Conservation (phyloP, 2,888 invertebrate genomes). For the Ornithoptera priamus region DNA sequence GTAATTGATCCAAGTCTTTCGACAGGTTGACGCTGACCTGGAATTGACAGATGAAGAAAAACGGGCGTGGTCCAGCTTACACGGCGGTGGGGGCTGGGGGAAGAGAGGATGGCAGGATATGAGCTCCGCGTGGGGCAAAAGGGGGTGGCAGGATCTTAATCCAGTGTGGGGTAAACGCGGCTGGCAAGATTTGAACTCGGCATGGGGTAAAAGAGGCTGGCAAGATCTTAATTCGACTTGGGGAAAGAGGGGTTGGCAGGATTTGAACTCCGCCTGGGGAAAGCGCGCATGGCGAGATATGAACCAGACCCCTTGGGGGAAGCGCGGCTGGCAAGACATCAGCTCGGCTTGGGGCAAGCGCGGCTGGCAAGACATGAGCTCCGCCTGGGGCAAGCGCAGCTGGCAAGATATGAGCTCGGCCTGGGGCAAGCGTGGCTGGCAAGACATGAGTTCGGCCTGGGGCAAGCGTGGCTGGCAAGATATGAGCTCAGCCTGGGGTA, state of each 20-base stretch:
- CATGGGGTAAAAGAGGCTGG: slow-evolving; percentile 82
- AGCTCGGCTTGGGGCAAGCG: no score
- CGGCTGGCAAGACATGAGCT: no score
- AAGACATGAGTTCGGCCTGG: slow-evolving; percentile 61
- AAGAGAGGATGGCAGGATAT: slow-evolving; percentile 78
- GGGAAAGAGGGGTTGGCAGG: slow-evolving; percentile 82
- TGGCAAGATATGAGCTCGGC: slow-evolving; percentile 71
- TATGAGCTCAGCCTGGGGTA: slow-evolving; percentile 68
- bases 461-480: slow-evolving; percentile 77
- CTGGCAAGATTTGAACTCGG: slow-evolving; percentile 73
- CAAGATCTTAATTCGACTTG: slow-evolving; percentile 77
- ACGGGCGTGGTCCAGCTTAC: slow-evolving; percentile 80
- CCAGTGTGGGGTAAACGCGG: slow-evolving; percentile 77
- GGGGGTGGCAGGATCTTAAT: slow-evolving; percentile 80
- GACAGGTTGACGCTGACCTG: slow-evolving; percentile 65
- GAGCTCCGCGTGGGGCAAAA: slow-evolving; percentile 76
- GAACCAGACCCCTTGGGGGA: slow-evolving; percentile 52
- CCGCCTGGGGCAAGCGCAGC: slow-evolving; percentile 70
- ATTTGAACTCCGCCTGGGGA: slow-evolving; percentile 75
- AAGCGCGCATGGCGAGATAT: slow-evolving; percentile 81
- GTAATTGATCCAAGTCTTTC: neutral
- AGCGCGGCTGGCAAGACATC: no score
- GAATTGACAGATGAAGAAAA: slow-evolving; percentile 80
- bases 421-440: slow-evolving; percentile 79
- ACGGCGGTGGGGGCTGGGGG: slow-evolving; percentile 80